phyloP scores from a whole-genome alignment of 1,140 invertebrate species.

The Drosophila burlai region DNA sequence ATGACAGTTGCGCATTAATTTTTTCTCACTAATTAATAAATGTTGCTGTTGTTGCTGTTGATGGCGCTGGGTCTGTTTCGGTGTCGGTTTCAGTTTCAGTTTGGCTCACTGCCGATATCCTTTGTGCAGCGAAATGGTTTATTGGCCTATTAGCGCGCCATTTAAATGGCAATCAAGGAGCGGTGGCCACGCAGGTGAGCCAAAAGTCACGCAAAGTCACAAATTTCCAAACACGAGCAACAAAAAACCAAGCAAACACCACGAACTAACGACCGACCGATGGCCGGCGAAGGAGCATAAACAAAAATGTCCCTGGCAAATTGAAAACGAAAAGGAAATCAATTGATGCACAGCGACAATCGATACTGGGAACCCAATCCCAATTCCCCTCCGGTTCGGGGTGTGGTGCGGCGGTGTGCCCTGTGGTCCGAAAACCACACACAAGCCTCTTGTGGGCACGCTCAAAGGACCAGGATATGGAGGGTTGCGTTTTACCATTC shows the following conservation, averaged over 20 bases:
- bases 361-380: conserved; percentile 52
- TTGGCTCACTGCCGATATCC: conserved; percentile 38
- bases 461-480: conserved; percentile 44
- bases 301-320: conserved; percentile 60
- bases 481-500: conserved; percentile 32
- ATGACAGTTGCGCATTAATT: conserved; percentile 80
- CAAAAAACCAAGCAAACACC: conserved; percentile 26
- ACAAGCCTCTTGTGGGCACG: conserved; percentile 58
- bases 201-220: conserved; percentile 78
- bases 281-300: conserved; percentile 51
- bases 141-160: conserved; percentile 83
- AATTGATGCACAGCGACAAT: conserved; percentile 76
- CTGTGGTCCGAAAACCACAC: conserved; percentile 39
- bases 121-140: conserved; percentile 73
- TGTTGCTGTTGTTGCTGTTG: conserved; percentile 35
- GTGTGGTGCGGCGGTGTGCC: conserved; percentile 46
- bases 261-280: conserved; percentile 46
- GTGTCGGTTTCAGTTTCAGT: conserved; percentile 25
- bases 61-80: conserved; percentile 9
- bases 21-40: conserved; percentile 84
- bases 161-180: conserved; percentile 83
- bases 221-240: conserved; percentile 49
- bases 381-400: conserved; percentile 7
- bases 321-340: conserved; percentile 81
- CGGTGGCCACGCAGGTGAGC: conserved; percentile 64